Percentiles rank a stretch among this genome's conserved stretches.
These are phyloP conservation scores for Notarius lentiginosus DNA, from an alignment of 2,113 vertebrate genomes.

Conservation along the genomic window DNA sequence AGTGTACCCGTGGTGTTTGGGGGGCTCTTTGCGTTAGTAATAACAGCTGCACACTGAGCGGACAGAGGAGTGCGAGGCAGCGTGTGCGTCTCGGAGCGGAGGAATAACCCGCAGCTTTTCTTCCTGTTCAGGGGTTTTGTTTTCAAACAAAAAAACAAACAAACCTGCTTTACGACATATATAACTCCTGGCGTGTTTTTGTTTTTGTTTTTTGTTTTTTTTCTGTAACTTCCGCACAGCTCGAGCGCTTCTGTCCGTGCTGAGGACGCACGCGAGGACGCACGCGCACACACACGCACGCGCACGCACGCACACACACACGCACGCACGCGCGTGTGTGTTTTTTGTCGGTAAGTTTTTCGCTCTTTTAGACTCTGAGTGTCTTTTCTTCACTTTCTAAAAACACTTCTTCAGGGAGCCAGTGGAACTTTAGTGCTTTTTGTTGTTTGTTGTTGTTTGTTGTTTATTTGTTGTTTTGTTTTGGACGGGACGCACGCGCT, in stretches of 20 bases:
- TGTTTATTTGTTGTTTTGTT: conserved; percentile 9
- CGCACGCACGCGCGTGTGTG: conserved; percentile 52
- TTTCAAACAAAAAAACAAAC: too few species aligned
- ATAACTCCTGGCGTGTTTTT: neutral
- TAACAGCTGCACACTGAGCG: conserved; percentile 77
- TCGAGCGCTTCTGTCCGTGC: conserved; percentile 4
- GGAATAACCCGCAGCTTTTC: conserved; percentile 73
- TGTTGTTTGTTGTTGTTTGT: neutral
- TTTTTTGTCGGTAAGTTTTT: conserved; percentile 66
- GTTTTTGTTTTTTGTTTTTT: conserved; percentile 51
- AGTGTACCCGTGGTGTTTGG: conserved; percentile 65
- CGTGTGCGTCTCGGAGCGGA: conserved; percentile 72
- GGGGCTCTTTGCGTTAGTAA: conserved; percentile 73
- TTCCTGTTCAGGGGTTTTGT: conserved; percentile 62
- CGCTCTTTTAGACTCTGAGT: conserved; percentile 51
- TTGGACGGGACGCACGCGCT: neutral
- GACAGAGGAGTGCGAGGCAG: conserved; percentile 72
- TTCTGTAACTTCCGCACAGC: neutral
- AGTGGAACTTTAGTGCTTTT: neutral
- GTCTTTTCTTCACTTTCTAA: conserved; percentile 29
- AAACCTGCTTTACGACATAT: conserved; percentile 52
- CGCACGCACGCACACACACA: too few species aligned
- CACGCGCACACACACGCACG: conserved; percentile 33
- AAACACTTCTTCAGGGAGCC: conserved; percentile 10
- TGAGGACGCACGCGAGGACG: conserved; percentile 55